A percentile compares a stretch with the other conserved stretches of the same genome.
These are phyloP conservation scores for Phenacoccus solenopsis DNA, from an alignment of 1,140 invertebrate species.

Conservation along the genomic window DNA sequence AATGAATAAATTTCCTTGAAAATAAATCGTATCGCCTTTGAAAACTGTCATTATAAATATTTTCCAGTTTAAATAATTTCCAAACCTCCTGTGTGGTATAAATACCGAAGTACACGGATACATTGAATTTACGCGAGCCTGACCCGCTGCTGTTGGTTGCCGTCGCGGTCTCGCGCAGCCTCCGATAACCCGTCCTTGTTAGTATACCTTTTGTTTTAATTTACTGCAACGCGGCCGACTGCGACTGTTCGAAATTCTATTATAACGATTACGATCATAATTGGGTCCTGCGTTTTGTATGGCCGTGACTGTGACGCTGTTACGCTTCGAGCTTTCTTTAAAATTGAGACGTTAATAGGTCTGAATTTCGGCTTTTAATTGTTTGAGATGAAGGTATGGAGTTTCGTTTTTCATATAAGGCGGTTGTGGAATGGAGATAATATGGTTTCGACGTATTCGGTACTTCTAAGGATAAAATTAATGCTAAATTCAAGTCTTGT, in stretches of 20 bases:
- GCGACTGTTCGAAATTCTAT: conserved; percentile 4
- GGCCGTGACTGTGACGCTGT: not conserved
- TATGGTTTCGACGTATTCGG: no score
- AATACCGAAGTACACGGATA: not conserved
- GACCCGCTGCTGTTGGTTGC: not conserved
- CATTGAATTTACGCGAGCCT: not conserved
- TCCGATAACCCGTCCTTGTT: not conserved
- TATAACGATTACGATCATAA: conserved; percentile 12
- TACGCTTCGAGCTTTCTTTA: not conserved
- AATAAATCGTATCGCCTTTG: conserved; percentile 15
- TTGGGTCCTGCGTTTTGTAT: not conserved
- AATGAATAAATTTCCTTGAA: conserved; percentile 8
- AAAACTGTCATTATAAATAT: conserved; percentile 16
- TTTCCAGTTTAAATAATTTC: conserved; percentile 17
- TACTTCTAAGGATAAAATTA: no score
- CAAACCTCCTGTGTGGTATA: conserved; percentile 12
- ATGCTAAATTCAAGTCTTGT: no score
- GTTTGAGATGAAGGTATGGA: no score
- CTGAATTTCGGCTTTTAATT: not conserved
- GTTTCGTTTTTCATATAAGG: not conserved
- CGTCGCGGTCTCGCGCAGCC: not conserved
- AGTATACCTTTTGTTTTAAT: conserved; percentile 15
- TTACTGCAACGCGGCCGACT: not conserved
- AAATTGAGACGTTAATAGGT: not conserved
- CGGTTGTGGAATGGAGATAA: not conserved